These are phyloP conservation scores for Bradynema listronoti DNA, from an alignment of 1,140 invertebrate species.

Conservation along the genomic window DNA sequence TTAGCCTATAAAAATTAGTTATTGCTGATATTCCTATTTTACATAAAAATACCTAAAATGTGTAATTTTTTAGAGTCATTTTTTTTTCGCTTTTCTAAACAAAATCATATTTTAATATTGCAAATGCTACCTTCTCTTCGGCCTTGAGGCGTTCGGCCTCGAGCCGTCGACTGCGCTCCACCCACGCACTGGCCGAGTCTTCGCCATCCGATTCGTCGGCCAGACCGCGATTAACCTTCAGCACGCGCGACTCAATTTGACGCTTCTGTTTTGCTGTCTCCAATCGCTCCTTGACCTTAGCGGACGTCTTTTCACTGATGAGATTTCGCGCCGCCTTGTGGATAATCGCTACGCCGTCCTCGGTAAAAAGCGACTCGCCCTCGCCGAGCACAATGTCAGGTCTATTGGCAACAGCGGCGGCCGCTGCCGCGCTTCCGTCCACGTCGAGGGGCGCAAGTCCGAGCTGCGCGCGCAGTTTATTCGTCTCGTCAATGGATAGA, in stretches of 20 bases:
- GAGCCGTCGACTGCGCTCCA: conserved; percentile 71
- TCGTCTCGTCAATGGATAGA: conserved; percentile 45
- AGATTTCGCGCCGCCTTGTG: conserved; percentile 82
- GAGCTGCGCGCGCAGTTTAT: conserved; percentile 67
- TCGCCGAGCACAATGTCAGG: conserved; percentile 59
- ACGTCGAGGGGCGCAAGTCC: conserved; percentile 81
- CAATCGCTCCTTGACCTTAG: conserved; percentile 77
- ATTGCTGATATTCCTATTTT: too few relatives aligned
- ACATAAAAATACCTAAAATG: too few relatives aligned
- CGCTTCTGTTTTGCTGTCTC: conserved; percentile 69
- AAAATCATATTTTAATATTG: too few relatives aligned
- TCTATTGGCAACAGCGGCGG: conserved; percentile 39
- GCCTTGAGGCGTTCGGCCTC: conserved; percentile 77
- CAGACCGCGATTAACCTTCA: conserved; percentile 67
- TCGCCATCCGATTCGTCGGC: conserved; percentile 67
- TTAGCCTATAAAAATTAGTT: conserved; percentile 75
- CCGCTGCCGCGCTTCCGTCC: conserved; percentile 14
- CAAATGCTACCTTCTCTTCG: conserved; percentile 69
- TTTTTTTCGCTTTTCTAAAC: too few relatives aligned
- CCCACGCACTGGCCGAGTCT: conserved; percentile 71
- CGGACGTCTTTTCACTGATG: conserved; percentile 68
- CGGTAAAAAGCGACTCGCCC: conserved; percentile 66
- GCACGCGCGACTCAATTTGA: conserved; percentile 68
- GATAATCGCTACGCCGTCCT: conserved; percentile 68
- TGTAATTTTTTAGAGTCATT: too few relatives aligned